Evolutionary conservation across 2,797 vertebrate species (phyloP).

Genomic region (Fistularia tabacaria): DNA sequence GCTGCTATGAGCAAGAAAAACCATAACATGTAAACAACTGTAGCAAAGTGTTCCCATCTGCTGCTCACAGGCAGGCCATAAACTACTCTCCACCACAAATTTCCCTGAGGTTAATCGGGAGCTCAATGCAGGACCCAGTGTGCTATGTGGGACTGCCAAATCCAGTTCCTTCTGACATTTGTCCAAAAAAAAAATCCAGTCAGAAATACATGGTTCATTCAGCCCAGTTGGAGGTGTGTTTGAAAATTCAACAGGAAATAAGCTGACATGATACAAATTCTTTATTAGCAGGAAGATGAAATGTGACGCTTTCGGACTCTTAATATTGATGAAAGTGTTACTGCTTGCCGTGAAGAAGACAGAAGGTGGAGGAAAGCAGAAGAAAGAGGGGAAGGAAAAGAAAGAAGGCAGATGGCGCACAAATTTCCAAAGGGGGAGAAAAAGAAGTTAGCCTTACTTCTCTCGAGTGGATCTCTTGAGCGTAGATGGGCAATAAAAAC

Average conservation of each 20-base stretch:
- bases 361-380: constrained; percentile 9
- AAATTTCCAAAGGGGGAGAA: constrained; percentile 13
- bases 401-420: background rate
- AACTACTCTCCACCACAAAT: constrained; percentile 62
- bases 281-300: constrained; percentile 21
- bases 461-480: constrained; percentile 92
- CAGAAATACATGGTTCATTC: constrained; percentile 30
- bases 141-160: constrained; percentile 41
- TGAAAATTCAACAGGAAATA: background rate
- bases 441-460: constrained; percentile 72
- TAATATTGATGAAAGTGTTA: no score
- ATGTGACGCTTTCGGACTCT: background rate
- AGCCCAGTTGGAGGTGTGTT: background rate
- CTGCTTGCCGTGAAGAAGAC: constrained; percentile 14
- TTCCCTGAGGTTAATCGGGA: constrained; percentile 65
- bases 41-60: constrained; percentile 72
- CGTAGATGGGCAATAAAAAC: constrained; percentile 90
- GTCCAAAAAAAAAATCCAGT: constrained; percentile 25
- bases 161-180: constrained; percentile 45
- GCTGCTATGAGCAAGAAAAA: constrained; percentile 59
- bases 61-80: constrained; percentile 54
- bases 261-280: background rate
- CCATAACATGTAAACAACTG: constrained; percentile 65
- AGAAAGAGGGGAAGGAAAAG: background rate
- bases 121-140: constrained; percentile 46